Conservation (phyloP, 2,888 invertebrate species). For the Hypomecis punctinalis region DNA sequence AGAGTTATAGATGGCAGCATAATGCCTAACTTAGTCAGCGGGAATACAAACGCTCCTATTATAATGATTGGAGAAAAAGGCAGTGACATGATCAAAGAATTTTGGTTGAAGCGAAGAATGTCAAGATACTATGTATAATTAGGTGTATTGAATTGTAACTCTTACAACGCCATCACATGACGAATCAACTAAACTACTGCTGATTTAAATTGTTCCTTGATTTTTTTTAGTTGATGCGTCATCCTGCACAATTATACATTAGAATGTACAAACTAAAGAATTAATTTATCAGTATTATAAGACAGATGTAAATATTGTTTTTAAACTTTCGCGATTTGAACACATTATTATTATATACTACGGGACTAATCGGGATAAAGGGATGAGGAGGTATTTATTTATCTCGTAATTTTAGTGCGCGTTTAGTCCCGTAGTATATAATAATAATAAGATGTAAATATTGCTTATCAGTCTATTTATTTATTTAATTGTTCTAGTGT, state of each 20-base stretch:
- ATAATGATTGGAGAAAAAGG: slow-evolving; percentile 97
- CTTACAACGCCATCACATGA: not conserved
- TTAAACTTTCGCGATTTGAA: too few relatives aligned
- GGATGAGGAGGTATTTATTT: too few relatives aligned
- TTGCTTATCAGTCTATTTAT: slow-evolving; percentile 26
- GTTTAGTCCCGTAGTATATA: too few relatives aligned
- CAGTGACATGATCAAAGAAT: slow-evolving; percentile 93
- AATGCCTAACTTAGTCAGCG: slow-evolving; percentile 94
- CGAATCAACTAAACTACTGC: not conserved
- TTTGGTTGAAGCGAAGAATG: slow-evolving; percentile 88
- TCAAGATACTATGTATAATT: slow-evolving; percentile 72
- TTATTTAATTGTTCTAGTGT: slow-evolving; percentile 33
- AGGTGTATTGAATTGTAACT: not conserved
- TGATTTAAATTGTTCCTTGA: not conserved
- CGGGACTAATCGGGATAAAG: too few relatives aligned
- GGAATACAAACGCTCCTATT: slow-evolving; percentile 93
- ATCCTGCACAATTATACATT: slow-evolving; percentile 21
- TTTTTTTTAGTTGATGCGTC: not conserved
- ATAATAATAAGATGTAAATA: slow-evolving; percentile 42
- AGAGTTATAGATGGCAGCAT: slow-evolving; percentile 94
- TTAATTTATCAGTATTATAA: slow-evolving; percentile 47
- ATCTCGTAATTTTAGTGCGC: too few relatives aligned
- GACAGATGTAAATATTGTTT: slow-evolving; percentile 35
- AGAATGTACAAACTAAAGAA: slow-evolving; percentile 45
- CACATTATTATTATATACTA: too few relatives aligned